A percentile compares a stretch with the other conserved stretches of the same genome.
phyloP scores from a whole-genome alignment of 2,113 vertebrate species.

The Lagopus leucura region DNA sequence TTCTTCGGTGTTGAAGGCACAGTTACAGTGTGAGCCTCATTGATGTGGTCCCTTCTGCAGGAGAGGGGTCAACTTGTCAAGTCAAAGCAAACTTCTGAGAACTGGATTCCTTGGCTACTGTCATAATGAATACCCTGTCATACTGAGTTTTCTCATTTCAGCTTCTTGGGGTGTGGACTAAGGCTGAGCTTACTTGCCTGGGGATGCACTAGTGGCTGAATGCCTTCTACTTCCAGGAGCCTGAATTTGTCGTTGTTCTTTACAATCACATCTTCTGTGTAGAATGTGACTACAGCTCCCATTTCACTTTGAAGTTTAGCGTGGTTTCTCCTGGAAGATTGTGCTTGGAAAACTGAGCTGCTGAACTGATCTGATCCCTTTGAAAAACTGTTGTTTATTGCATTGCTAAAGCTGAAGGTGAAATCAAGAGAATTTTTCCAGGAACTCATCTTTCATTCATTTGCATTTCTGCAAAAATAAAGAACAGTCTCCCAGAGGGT shows the following conservation, averaged over 20 bases:
- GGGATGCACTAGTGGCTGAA: not conserved
- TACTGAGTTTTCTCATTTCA: not conserved
- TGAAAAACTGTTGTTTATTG: not conserved
- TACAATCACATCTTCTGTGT: not conserved
- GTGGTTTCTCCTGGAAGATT: conserved; percentile 2
- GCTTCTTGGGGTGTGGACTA: not conserved
- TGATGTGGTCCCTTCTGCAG: not conserved
- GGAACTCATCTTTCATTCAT: not conserved
- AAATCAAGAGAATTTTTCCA: not conserved
- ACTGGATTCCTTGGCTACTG: no score
- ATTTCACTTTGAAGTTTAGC: not conserved
- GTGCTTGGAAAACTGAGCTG: not conserved
- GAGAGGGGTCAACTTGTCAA: not conserved
- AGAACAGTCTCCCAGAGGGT: not conserved
- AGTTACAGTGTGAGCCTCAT: not conserved
- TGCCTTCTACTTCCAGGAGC: not conserved
- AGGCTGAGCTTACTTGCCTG: not conserved
- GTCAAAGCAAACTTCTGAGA: not conserved
- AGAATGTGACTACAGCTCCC: not conserved
- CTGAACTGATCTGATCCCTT: not conserved
- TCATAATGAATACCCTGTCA: not conserved
- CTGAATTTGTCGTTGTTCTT: not conserved
- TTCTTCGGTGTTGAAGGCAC: not conserved
- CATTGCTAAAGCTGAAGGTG: not conserved
- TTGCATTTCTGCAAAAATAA: not conserved